Evolutionary conservation across 2,888 invertebrate species (phyloP).

Genomic region (Tinea trinotella): DNA sequence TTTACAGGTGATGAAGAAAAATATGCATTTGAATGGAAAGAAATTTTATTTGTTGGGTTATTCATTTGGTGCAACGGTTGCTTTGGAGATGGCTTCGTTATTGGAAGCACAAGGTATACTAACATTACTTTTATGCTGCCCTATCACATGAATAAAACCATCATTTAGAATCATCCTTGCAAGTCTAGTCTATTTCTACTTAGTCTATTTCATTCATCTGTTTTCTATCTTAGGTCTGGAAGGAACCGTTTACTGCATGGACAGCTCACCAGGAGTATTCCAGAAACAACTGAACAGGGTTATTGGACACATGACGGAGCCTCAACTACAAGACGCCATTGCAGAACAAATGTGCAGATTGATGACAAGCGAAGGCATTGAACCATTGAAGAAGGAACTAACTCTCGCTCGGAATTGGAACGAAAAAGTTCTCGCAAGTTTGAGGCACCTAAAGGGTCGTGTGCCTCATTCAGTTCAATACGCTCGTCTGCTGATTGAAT

Average conservation of each 20-base stretch:
- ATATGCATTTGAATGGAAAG: constrained; percentile 26
- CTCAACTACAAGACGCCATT: constrained; percentile 36
- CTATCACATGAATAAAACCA: too few relatives aligned
- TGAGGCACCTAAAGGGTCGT: constrained; percentile 30
- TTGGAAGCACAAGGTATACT: constrained; percentile 40
- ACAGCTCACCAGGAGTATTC: constrained; percentile 37
- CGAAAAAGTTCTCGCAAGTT: constrained; percentile 29
- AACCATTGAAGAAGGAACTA: constrained; percentile 21
- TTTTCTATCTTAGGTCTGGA: constrained; percentile 34
- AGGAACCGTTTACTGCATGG: constrained; percentile 42
- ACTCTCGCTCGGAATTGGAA: constrained; percentile 26
- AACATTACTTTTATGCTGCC: too few relatives aligned
- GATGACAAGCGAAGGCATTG: constrained; percentile 28
- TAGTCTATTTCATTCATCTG: too few relatives aligned
- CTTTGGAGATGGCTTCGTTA: constrained; percentile 40
- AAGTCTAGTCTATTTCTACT: too few relatives aligned
- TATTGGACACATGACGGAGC: constrained; percentile 28
- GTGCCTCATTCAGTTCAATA: constrained; percentile 38
- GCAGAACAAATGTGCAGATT: constrained; percentile 37
- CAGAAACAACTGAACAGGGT: constrained; percentile 29
- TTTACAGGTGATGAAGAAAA: constrained; percentile 33
- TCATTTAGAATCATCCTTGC: too few relatives aligned
- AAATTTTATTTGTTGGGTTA: constrained; percentile 41
- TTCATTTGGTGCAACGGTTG: constrained; percentile 39
- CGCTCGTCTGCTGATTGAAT: constrained; percentile 31